These are phyloP conservation scores for Sarcophaga peregrina DNA, from an alignment of 1,140 invertebrate genomes.

Conservation along the genomic window DNA sequence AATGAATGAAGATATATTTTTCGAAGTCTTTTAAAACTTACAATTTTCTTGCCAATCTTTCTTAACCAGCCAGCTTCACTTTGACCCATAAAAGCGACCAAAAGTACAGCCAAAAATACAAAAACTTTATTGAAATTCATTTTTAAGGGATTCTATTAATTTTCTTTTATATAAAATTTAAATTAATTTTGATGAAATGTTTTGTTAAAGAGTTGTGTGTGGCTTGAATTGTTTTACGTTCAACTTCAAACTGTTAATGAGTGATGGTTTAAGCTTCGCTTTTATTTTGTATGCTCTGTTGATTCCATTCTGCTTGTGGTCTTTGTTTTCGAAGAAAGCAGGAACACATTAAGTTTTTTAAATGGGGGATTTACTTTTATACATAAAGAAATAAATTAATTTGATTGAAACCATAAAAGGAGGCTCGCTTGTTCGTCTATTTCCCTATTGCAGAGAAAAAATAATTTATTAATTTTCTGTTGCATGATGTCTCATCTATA, in stretches of 20 bases:
- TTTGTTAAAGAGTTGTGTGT: not conserved
- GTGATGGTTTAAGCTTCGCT: not conserved
- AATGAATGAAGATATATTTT: not conserved
- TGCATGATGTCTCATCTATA: no score
- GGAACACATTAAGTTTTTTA: not conserved
- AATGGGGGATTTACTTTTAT: not conserved
- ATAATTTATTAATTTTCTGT: no score
- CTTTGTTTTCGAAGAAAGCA: no score
- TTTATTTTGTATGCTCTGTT: not conserved
- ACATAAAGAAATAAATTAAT: not conserved
- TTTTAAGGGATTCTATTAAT: not conserved
- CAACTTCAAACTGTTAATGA: not conserved
- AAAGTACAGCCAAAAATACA: slow-evolving; percentile 53
- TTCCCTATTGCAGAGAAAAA: no score
- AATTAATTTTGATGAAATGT: no score
- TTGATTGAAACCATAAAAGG: not conserved
- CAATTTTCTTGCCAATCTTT: slow-evolving; percentile 57
- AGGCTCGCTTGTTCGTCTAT: not conserved
- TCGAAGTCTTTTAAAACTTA: slow-evolving; percentile 36
- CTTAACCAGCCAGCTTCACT: slow-evolving; percentile 58
- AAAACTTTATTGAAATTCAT: slow-evolving; percentile 62
- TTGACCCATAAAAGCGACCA: slow-evolving; percentile 53
- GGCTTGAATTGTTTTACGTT: not conserved
- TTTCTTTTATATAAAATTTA: no score
- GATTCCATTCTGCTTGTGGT: not conserved